Percentiles rank a stretch among this genome's conserved stretches.
These are phyloP conservation scores for Lamellibrachia columna DNA, from an alignment of 2,888 invertebrate genomes.

Conservation along the genomic window DNA sequence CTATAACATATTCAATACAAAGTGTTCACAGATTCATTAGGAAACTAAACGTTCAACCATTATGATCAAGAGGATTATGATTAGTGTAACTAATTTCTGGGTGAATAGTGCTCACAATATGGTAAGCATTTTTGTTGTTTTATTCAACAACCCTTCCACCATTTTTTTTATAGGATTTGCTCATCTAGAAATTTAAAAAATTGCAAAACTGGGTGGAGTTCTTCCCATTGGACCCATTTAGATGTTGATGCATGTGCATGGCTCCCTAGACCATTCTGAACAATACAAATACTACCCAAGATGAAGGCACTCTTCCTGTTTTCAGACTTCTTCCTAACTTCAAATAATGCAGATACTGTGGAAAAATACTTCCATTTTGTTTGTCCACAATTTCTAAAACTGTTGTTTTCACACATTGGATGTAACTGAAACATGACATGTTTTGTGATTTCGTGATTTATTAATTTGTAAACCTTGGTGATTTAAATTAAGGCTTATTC, in stretches of 20 bases:
- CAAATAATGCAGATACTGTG: too few relatives aligned
- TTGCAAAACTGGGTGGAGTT: neutral
- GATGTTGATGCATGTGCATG: neutral
- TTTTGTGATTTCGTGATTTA: neutral
- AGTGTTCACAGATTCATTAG: neutral
- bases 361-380: too few relatives aligned
- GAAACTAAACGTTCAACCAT: neutral
- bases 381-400: too few relatives aligned
- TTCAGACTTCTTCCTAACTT: too few relatives aligned
- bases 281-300: neutral
- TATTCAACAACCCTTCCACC: too few relatives aligned
- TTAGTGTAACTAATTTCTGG: neutral
- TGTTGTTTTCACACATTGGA: neutral
- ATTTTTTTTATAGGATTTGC: neutral
- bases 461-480: neutral
- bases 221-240: neutral
- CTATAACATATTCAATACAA: neutral
- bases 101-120: too few relatives aligned
- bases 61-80: neutral
- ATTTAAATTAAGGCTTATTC: neutral
- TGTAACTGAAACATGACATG: neutral
- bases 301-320: neutral
- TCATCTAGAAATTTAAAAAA: neutral
- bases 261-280: neutral
- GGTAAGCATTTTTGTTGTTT: too few relatives aligned